phyloP scores from a whole-genome alignment of 2,888 invertebrate species.

The Campopleginae sp. region DNA sequence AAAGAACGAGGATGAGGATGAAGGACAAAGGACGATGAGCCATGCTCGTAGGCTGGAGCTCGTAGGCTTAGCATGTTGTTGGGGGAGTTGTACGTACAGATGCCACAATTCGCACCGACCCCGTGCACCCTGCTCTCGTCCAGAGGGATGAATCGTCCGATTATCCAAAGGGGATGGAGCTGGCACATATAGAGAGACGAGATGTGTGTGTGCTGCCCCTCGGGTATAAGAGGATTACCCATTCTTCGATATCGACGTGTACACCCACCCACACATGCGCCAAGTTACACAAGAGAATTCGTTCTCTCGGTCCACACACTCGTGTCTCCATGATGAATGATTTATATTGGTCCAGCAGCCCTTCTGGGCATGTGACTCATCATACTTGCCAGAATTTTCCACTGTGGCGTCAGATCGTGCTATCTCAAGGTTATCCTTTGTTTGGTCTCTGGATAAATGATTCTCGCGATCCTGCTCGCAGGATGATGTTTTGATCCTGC shows the following conservation, averaged over 20 bases:
- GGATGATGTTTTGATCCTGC: neutral
- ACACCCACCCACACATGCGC: neutral
- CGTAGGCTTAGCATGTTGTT: constrained; percentile 19
- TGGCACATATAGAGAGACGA: constrained; percentile 47
- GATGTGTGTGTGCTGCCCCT: constrained; percentile 44
- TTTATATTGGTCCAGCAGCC: constrained; percentile 28
- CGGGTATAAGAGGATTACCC: constrained; percentile 65
- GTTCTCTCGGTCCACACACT: constrained; percentile 28
- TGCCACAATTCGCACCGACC: constrained; percentile 65
- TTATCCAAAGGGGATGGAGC: constrained; percentile 62
- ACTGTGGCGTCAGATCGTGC: constrained; percentile 37
- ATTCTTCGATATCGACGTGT: constrained; percentile 40
- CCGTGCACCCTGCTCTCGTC: neutral
- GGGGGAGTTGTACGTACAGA: constrained; percentile 57
- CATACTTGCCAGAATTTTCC: constrained; percentile 19
- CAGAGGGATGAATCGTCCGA: constrained; percentile 58
- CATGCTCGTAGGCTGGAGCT: neutral
- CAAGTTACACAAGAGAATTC: neutral
- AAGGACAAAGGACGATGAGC: neutral
- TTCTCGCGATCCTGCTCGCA: neutral
- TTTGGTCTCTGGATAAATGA: neutral
- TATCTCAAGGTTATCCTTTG: constrained; percentile 53
- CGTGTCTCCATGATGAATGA: constrained; percentile 34
- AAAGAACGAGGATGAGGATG: neutral
- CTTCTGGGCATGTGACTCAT: constrained; percentile 38